Percentiles rank a stretch among this genome's conserved stretches.
These are phyloP conservation scores for Florisuga fusca DNA, from an alignment of 2,797 vertebrate species.

Conservation along the genomic window DNA sequence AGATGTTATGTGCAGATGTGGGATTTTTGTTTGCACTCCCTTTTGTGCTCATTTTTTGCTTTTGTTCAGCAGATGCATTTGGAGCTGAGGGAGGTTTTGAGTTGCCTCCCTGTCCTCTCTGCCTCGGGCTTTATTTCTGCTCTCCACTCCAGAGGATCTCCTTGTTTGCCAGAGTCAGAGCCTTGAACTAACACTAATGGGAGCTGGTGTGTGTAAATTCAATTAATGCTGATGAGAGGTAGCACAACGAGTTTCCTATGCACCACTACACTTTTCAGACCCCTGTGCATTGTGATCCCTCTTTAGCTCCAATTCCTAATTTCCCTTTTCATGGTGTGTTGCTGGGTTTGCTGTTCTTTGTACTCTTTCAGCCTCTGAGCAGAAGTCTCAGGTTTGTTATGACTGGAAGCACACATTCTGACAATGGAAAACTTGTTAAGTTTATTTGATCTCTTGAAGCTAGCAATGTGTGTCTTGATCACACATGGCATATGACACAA, in stretches of 20 bases:
- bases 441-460: neutral
- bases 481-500: neutral
- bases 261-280: neutral
- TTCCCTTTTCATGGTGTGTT: neutral
- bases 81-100: neutral
- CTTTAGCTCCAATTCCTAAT: slow-evolving; percentile 17
- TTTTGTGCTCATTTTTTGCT: neutral
- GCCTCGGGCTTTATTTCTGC: neutral
- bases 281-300: neutral
- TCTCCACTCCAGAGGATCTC: neutral
- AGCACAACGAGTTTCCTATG: neutral
- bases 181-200: neutral
- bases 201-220: neutral
- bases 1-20: neutral
- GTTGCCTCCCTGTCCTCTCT: neutral
- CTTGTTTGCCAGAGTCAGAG: neutral
- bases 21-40: neutral
- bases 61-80: neutral
- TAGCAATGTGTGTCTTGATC: neutral
- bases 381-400: neutral
- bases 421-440: neutral
- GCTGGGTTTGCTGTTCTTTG: neutral
- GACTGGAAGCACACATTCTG: neutral
- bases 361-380: neutral
- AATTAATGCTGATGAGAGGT: neutral